Percentiles rank a stretch among this genome's conserved stretches.
These are phyloP conservation scores for Lottia gigantea DNA, from an alignment of 2,888 invertebrate genomes.

Conservation along the genomic window DNA sequence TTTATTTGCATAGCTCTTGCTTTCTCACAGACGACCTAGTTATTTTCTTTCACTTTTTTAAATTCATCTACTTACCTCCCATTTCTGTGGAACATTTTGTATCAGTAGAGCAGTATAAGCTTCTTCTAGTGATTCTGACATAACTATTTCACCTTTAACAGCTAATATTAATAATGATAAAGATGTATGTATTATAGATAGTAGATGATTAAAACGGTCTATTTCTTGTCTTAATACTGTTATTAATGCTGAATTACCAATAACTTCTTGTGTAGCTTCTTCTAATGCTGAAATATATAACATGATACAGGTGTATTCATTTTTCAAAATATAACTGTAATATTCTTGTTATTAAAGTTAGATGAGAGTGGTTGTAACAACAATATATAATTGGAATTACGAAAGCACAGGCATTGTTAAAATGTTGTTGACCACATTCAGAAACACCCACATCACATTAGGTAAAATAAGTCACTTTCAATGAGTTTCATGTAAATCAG, in stretches of 20 bases:
- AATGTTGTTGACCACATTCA: too few relatives aligned
- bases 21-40: too few relatives aligned
- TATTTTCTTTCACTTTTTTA: not conserved
- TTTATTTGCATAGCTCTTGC: too few relatives aligned
- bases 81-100: constrained; percentile 62
- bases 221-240: constrained; percentile 67
- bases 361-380: too few relatives aligned
- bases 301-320: too few relatives aligned
- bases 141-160: constrained; percentile 66
- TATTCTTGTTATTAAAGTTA: too few relatives aligned
- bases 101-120: constrained; percentile 62
- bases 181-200: constrained; percentile 56
- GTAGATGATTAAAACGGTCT: constrained; percentile 63
- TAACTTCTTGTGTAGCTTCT: constrained; percentile 43
- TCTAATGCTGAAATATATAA: constrained; percentile 42
- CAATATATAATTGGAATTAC: too few relatives aligned
- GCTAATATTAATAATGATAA: constrained; percentile 56
- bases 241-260: constrained; percentile 63
- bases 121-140: constrained; percentile 65
- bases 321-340: too few relatives aligned
- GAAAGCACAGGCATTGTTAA: too few relatives aligned
- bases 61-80: constrained; percentile 53
- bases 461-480: too few relatives aligned
- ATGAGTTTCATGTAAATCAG: too few relatives aligned
- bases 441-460: too few relatives aligned